Evolutionary conservation across 2,113 vertebrate genomes (phyloP), one percentile per base, ranked within the genome.

Genomic region (Cynopterus brachyotis): DNA sequence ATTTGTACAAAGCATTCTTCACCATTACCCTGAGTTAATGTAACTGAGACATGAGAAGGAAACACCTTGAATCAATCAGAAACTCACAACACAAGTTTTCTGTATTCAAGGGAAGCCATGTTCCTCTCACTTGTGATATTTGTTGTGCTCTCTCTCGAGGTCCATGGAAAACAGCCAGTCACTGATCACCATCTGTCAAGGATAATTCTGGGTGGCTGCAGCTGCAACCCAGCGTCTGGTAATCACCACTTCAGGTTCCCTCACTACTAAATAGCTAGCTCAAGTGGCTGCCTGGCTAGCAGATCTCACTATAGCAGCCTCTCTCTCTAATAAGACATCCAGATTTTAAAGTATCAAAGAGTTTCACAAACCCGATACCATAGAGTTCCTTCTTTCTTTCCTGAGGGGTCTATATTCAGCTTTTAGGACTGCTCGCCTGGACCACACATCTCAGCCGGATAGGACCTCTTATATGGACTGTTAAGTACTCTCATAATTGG

Each of bases 171-270:
- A 98, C 97, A 98, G 98, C 98, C 98, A 98, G 98, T 98, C 97
- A 98, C 97, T 98, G 97, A 93, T 98, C 97, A 97, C 98, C 98
- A 98, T 98, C 98, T 99, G 98, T 98, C 97, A 97, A 97, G 97
- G 97, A 98, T 99, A 98, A 98, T 98, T 98, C 97, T 97, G 98
- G 98, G 97, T 96, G 96, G 84, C 96, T 98, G 97, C 98, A 98
- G 98, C 98, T 98, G 98, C 98, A 98, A 95, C 97, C 96, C 97
- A 98, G 97, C 91, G 97, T 98, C 98, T 98, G 98, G 53, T 98
- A 98, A 98, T 98, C 98, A 98, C 96, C 93, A 97, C 96, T 98
- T 97, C 97, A 97, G 97, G 96, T 97, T 98, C 96, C 98, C 97
- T 98, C 98, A 98, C 98, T 98, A 97, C 98, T 98, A 98, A 98